A percentile compares a stretch with the other conserved stretches of the same genome.
phyloP scores from a whole-genome alignment of 2,797 vertebrate genomes.

The Melanogrammus aeglefinus region DNA sequence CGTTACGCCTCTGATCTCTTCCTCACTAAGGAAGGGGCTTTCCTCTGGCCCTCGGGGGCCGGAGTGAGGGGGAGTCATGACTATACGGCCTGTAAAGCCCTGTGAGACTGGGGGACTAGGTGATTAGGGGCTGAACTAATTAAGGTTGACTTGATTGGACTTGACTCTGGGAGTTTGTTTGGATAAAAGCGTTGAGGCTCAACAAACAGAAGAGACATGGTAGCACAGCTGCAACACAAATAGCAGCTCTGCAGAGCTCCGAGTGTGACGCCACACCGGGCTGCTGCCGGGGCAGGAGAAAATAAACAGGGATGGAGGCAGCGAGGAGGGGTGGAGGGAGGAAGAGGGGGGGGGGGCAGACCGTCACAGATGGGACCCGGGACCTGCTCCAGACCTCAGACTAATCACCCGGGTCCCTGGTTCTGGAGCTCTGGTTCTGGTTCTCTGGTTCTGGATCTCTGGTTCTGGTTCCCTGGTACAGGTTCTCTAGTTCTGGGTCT shows the following conservation, averaged over 20 bases:
- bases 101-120: too few species aligned
- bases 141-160: background rate
- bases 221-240: conserved; percentile 23
- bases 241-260: conserved; percentile 29
- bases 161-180: background rate
- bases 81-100: too few species aligned
- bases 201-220: conserved; percentile 9
- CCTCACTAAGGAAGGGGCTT: too few species aligned
- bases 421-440: background rate
- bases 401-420: conserved; percentile 50
- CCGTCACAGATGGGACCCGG: conserved; percentile 58
- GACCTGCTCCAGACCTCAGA: conserved; percentile 57
- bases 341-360: conserved; percentile 41
- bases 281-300: too few species aligned
- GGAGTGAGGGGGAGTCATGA: too few species aligned
- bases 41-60: too few species aligned
- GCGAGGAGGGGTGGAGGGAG: conserved; percentile 20
- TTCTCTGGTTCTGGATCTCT: conserved; percentile 28
- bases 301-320: conserved; percentile 30
- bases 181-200: conserved; percentile 14
- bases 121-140: too few species aligned
- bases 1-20: too few species aligned
- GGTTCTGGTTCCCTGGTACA: conserved; percentile 13
- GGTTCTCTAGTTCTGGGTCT: conserved; percentile 23
- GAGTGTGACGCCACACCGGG: conserved; percentile 3